A percentile compares a stretch with the other conserved stretches of the same genome.
Evolutionary conservation across 2,888 invertebrate genomes (phyloP).

Genomic region (Atrina japonica): DNA sequence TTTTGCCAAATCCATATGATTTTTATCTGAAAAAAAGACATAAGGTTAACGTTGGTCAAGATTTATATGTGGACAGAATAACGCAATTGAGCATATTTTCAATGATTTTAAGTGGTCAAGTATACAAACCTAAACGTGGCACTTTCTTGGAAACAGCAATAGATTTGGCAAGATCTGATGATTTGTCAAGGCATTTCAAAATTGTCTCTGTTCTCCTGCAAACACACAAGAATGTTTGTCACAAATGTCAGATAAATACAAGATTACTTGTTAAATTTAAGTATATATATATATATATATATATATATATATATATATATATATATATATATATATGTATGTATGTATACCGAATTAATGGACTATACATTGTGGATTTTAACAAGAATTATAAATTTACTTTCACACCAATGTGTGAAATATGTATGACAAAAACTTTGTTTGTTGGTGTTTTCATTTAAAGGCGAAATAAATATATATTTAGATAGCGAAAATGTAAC

Average conservation of each 20-base stretch:
- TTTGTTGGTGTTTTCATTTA: no score
- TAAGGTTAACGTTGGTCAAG: not conserved
- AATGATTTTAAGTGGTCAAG: not conserved
- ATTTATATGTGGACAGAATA: not conserved
- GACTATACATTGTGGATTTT: no score
- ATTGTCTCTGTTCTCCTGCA: slow-evolving; percentile 23
- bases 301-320: no score
- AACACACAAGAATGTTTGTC: not conserved
- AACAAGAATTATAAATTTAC: no score
- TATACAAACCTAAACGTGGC: slow-evolving; percentile 18
- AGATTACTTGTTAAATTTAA: no score
- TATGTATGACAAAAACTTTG: no score
- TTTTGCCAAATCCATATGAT: slow-evolving; percentile 12
- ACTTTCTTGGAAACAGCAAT: slow-evolving; percentile 23
- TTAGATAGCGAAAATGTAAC: no score
- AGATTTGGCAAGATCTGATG: slow-evolving; percentile 18
- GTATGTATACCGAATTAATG: not conserved
- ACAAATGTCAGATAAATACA: no score
- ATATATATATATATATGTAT: not conserved
- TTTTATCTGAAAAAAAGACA: slow-evolving; percentile 17
- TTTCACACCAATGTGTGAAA: no score
- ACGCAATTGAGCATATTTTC: not conserved
- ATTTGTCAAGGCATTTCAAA: slow-evolving; percentile 14
- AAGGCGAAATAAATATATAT: no score
- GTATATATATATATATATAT: no score